Evolutionary conservation across 2,113 vertebrate species (phyloP).

Genomic region (Callithrix jacchus): DNA sequence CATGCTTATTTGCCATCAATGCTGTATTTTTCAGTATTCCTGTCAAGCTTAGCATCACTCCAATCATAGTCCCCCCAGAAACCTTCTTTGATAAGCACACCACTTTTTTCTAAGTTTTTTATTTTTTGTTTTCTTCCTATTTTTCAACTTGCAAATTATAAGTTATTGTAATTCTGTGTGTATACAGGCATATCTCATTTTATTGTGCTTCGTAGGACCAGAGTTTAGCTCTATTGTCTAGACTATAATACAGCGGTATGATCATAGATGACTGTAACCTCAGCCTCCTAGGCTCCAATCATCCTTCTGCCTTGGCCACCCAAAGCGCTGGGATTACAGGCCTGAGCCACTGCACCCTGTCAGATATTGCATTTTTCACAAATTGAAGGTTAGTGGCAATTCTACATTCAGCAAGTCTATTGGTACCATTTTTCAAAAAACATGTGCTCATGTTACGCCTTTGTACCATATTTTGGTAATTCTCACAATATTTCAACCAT

Average conservation of each 20-base stretch:
- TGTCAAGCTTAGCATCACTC: background rate
- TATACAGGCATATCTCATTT: background rate
- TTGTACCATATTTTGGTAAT: background rate
- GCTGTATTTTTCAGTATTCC: background rate
- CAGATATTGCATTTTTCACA: background rate
- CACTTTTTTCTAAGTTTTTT: background rate
- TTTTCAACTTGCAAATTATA: background rate
- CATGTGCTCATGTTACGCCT: background rate
- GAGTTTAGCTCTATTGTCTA: background rate
- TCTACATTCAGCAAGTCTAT: background rate
- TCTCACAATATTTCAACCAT: background rate
- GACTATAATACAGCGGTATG: background rate
- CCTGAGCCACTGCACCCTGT: background rate
- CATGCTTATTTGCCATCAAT: background rate
- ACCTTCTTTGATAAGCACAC: background rate
- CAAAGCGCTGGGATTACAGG: background rate
- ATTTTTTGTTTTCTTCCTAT: background rate
- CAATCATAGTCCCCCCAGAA: background rate
- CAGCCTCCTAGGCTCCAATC: background rate
- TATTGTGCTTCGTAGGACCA: background rate
- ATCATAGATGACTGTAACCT: background rate
- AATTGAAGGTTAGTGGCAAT: background rate
- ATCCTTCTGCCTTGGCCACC: background rate
- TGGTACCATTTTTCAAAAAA: background rate
- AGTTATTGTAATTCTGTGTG: conserved; percentile 2